phyloP scores from a whole-genome alignment of 2,113 vertebrate species.

The Euleptes europaea region DNA sequence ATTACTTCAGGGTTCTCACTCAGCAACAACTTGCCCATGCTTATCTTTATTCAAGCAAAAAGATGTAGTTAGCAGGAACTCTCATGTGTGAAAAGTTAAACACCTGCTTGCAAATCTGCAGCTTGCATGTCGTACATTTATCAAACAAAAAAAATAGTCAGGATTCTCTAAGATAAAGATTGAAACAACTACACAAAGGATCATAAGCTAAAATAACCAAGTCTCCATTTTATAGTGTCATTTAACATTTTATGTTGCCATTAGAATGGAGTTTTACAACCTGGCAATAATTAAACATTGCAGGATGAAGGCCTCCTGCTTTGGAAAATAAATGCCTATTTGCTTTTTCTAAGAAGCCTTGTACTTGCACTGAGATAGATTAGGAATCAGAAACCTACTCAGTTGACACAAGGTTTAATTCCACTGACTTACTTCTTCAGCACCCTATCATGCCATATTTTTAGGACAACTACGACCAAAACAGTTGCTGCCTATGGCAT shows the following conservation, averaged over 20 bases:
- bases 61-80: background rate
- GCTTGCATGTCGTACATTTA: background rate
- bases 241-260: slow-evolving; percentile 26
- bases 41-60: background rate
- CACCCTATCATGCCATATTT: background rate
- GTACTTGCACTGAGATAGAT: background rate
- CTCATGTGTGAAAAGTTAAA: slow-evolving; percentile 27
- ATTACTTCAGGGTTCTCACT: background rate
- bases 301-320: slow-evolving; percentile 12
- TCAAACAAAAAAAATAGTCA: background rate
- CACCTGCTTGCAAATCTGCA: background rate
- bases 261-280: slow-evolving; percentile 17
- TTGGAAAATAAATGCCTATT: slow-evolving; percentile 31
- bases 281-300: accelerated
- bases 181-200: slow-evolving; percentile 6
- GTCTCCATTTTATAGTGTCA: background rate
- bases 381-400: background rate
- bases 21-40: background rate
- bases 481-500: background rate
- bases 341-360: background rate
- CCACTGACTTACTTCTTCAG: background rate
- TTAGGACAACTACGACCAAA: background rate
- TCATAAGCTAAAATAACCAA: slow-evolving; percentile 14
- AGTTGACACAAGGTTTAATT: accelerated
- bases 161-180: background rate